Evolutionary conservation across 2,888 invertebrate species (phyloP).

Genomic region (Volucella inflata): DNA sequence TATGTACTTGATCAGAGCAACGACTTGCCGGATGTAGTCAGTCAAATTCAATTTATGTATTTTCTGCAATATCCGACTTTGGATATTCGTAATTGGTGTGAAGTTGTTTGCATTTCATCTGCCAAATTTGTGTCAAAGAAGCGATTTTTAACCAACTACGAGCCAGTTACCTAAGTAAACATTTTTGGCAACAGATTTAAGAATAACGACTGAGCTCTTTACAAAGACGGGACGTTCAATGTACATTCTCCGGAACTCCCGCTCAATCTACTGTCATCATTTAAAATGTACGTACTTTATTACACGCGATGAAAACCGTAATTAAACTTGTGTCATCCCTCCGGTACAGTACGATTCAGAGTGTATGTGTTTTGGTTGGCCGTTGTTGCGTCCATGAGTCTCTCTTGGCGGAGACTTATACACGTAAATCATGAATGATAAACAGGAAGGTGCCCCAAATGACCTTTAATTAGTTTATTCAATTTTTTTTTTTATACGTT

Average conservation of each 20-base stretch:
- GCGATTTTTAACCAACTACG: not conserved
- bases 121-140: not conserved
- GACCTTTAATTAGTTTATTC: conserved; percentile 61
- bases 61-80: too few species aligned
- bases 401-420: conserved; percentile 24
- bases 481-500: conserved; percentile 16
- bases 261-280: conserved; percentile 44
- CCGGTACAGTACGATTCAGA: not conserved
- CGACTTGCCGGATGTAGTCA: too few species aligned
- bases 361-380: not conserved
- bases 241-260: not conserved
- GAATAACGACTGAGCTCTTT: conserved; percentile 29
- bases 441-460: conserved; percentile 50
- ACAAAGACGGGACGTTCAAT: conserved; percentile 38
- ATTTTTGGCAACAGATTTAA: conserved; percentile 24
- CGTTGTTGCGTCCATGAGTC: conserved; percentile 48
- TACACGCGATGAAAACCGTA: conserved; percentile 57
- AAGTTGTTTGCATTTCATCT: not conserved
- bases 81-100: not conserved
- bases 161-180: not conserved
- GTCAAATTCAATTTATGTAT: too few species aligned
- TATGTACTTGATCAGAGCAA: too few species aligned
- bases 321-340: conserved; percentile 61
- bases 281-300: conserved; percentile 61
- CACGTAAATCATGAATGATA: conserved; percentile 59